phyloP scores from a whole-genome alignment of 2,797 vertebrate genomes.

The Thripadectes ignobilis region DNA sequence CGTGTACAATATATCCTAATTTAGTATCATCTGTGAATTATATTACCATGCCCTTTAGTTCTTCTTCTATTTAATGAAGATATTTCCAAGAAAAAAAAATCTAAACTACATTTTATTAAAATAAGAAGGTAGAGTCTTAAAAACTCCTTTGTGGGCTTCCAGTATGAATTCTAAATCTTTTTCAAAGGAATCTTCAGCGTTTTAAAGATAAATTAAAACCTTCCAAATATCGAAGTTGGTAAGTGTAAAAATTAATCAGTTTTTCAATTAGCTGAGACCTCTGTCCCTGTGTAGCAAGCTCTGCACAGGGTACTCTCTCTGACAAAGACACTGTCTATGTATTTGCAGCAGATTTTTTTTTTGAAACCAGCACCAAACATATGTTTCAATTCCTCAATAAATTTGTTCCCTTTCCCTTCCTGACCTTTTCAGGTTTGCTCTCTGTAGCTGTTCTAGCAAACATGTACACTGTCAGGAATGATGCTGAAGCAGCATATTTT shows the following conservation, averaged over 20 bases:
- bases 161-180: constrained; percentile 6
- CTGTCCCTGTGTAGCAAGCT: background rate
- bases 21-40: constrained; percentile 74
- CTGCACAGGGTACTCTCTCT: background rate
- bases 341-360: background rate
- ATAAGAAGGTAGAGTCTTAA: constrained; percentile 37
- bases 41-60: constrained; percentile 74
- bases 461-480: constrained; percentile 35
- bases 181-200: background rate
- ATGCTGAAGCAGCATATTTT: constrained; percentile 64
- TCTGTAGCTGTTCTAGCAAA: constrained; percentile 40
- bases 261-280: constrained; percentile 47
- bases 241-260: constrained; percentile 18
- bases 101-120: constrained; percentile 55
- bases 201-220: constrained; percentile 39
- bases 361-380: background rate
- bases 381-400: constrained; percentile 51
- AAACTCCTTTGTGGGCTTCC: constrained; percentile 41
- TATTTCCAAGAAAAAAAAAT: constrained; percentile 61
- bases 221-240: background rate
- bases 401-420: constrained; percentile 39
- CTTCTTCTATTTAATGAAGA: constrained; percentile 73
- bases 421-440: constrained; percentile 54
- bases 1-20: constrained; percentile 71
- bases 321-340: background rate